Evolutionary conservation across 2,113 vertebrate genomes (phyloP).

Genomic region (Grantiella picta): DNA sequence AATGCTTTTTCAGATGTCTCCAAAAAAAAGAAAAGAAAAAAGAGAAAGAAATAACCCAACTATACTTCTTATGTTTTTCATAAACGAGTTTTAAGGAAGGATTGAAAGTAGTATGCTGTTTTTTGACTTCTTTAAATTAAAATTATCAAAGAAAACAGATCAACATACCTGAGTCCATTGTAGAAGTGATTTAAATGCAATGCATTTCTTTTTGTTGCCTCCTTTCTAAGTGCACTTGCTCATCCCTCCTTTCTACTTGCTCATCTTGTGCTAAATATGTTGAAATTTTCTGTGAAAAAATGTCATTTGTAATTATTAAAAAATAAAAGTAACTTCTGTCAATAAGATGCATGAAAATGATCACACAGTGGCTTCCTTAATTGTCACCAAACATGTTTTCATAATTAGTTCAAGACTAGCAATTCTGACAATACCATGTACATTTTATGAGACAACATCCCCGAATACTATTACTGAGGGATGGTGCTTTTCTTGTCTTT

Average conservation of each 20-base stretch:
- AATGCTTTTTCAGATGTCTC: conserved; percentile 9
- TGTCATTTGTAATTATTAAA: not conserved
- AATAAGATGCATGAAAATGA: not conserved
- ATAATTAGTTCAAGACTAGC: conserved; percentile 68
- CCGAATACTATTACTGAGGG: not conserved
- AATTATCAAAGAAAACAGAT: not conserved
- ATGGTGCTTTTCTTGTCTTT: not conserved
- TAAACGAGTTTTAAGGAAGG: not conserved
- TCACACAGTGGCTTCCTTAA: conserved; percentile 32
- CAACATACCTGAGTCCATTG: not conserved
- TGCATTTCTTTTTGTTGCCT: not conserved
- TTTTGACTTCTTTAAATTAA: not conserved
- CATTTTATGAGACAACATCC: conserved; percentile 41
- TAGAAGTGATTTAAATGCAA: not conserved
- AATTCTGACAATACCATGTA: not conserved
- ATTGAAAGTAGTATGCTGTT: not conserved
- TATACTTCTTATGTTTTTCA: not conserved
- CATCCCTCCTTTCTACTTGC: not conserved
- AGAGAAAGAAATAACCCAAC: not conserved
- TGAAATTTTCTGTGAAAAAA: not conserved
- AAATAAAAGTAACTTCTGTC: conserved; percentile 4
- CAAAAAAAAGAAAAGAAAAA: not conserved
- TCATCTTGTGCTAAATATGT: not conserved
- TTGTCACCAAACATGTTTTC: conserved; percentile 54
- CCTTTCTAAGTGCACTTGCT: not conserved